Evolutionary conservation across 2,113 vertebrate species (phyloP).

Genomic region (Gymnobelideus leadbeateri): DNA sequence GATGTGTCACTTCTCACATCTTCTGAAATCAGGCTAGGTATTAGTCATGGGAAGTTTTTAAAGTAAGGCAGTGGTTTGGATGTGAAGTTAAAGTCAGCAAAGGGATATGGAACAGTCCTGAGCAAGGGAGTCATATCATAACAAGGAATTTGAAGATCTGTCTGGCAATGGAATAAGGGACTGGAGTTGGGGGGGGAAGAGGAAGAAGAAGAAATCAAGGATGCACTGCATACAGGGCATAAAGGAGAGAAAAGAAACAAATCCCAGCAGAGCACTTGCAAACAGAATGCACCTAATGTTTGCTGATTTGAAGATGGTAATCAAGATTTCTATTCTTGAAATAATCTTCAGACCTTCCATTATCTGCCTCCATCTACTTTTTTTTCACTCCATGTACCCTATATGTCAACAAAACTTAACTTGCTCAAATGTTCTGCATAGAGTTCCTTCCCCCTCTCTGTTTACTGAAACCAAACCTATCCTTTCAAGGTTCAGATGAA

Average conservation of each 20-base stretch:
- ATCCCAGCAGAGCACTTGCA: not conserved
- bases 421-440: not conserved
- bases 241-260: not conserved
- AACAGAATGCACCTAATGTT: not conserved
- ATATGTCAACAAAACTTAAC: not conserved
- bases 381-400: not conserved
- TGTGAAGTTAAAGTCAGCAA: not conserved
- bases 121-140: not conserved
- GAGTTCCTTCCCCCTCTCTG: not conserved
- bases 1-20: not conserved
- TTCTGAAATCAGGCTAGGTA: not conserved
- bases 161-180: not conserved
- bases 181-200: not conserved
- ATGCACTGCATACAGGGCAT: not conserved
- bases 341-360: not conserved
- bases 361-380: not conserved
- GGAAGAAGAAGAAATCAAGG: not conserved
- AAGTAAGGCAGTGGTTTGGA: not conserved
- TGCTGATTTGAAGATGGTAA: not conserved
- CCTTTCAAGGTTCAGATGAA: not conserved
- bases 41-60: not conserved
- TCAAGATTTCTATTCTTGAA: not conserved
- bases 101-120: not conserved
- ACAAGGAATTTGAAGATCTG: not conserved
- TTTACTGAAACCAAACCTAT: not conserved